phyloP scores from a whole-genome alignment of 92 coral and sea anemone genomes.

The Heteractis magnifica region DNA sequence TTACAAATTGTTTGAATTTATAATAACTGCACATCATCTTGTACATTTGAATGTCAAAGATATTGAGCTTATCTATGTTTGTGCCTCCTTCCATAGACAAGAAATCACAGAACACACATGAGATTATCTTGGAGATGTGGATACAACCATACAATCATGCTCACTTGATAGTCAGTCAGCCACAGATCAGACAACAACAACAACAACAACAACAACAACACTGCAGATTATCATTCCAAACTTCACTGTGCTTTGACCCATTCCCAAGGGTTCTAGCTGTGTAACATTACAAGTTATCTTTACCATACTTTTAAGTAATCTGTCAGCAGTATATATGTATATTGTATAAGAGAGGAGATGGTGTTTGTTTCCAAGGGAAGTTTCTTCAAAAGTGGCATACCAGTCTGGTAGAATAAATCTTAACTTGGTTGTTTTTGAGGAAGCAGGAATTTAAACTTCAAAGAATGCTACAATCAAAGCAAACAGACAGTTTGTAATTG shows the following conservation, averaged over 20 bases:
- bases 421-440: no score
- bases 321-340: background rate
- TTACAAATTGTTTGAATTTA: background rate
- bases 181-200: background rate
- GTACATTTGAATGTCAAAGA: background rate
- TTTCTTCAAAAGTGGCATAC: background rate
- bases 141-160: conserved; percentile 6
- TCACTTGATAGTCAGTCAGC: background rate
- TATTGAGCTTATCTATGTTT: background rate
- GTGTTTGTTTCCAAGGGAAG: background rate
- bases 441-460: no score
- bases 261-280: background rate
- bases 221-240: background rate
- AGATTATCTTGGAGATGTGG: conserved; percentile 9
- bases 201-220: background rate
- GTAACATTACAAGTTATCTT: background rate
- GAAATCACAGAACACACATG: conserved; percentile 3
- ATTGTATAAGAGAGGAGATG: no score
- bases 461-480: no score
- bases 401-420: no score
- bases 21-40: background rate
- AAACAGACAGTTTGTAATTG: no score
- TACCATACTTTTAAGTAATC: background rate
- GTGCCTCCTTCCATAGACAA: conserved; percentile 5
- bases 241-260: background rate